Conservation (phyloP, 1,140 invertebrate species). For the Schmidtea mediterranea region DNA sequence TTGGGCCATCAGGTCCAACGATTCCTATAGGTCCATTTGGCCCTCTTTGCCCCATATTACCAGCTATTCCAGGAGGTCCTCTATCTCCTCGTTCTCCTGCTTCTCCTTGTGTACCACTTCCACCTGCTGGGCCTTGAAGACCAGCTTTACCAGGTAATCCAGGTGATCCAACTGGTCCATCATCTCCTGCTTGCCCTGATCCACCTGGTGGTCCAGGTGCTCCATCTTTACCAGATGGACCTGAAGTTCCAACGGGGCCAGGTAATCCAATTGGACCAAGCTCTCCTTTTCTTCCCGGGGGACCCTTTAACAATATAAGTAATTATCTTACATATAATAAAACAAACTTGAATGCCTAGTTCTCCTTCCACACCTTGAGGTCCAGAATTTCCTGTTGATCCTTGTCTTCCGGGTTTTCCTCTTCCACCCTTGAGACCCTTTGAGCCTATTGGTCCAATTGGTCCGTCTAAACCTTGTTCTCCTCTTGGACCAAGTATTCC, state of each 20-base stretch:
- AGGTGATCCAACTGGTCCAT: background rate
- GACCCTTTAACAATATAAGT: too few species aligned
- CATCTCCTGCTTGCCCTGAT: background rate
- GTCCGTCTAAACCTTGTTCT: background rate
- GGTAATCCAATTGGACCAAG: slow-evolving; percentile 3
- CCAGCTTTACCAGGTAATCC: slow-evolving; percentile 3
- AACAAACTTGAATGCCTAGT: background rate
- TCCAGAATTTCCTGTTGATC: slow-evolving; percentile 5
- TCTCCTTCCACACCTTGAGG: background rate
- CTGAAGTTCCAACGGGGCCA: slow-evolving; percentile 1
- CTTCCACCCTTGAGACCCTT: slow-evolving; percentile 3
- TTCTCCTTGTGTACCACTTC: slow-evolving; percentile 4
- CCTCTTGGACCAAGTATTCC: slow-evolving; percentile 3
- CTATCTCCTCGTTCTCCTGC: background rate
- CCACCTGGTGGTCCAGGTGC: background rate
- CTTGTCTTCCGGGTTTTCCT: slow-evolving; percentile 3
- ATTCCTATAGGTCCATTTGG: background rate
- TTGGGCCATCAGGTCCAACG: background rate
- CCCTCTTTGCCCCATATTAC: background rate
- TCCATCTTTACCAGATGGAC: slow-evolving; percentile 5
- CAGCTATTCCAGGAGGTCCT: background rate
- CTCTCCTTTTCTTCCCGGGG: background rate
- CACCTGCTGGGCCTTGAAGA: slow-evolving; percentile 4
- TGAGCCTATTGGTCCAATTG: background rate
- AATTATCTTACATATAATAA: too few species aligned